A percentile compares a stretch with the other conserved stretches of the same genome.
Evolutionary conservation across 2,888 invertebrate genomes (phyloP).

Genomic region (Rotaria socialis): DNA sequence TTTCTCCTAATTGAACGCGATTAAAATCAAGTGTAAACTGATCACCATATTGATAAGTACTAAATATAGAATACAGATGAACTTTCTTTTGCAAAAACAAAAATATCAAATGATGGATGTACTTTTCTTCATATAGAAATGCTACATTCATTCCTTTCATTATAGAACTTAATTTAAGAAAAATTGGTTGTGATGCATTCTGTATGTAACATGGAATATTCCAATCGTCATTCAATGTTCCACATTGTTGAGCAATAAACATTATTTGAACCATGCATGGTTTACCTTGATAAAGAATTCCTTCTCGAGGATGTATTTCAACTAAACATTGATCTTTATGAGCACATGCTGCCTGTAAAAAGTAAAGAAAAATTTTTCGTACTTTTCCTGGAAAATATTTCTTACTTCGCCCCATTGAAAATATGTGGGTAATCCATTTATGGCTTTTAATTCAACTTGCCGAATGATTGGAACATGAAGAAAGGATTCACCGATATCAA

Average conservation of each 20-base stretch:
- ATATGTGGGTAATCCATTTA: neutral
- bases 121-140: neutral
- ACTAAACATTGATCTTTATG: neutral
- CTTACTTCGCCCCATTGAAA: constrained; percentile 17
- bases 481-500: neutral
- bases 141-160: constrained; percentile 19
- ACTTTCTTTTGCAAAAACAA: neutral
- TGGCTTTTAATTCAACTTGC: neutral
- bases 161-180: neutral
- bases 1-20: neutral
- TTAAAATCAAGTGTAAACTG: neutral
- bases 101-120: neutral
- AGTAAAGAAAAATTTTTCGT: neutral
- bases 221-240: constrained; percentile 8
- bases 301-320: neutral
- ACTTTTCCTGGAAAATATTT: neutral
- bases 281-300: neutral
- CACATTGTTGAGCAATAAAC: neutral
- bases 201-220: constrained; percentile 17
- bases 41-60: neutral
- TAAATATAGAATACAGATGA: neutral
- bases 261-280: neutral
- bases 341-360: neutral
- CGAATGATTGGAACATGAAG: neutral
- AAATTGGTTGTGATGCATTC: neutral